Percentiles rank a stretch among this genome's conserved stretches.
Evolutionary conservation across 2,888 invertebrate genomes (phyloP).

Genomic region (Acrobasis repandana): DNA sequence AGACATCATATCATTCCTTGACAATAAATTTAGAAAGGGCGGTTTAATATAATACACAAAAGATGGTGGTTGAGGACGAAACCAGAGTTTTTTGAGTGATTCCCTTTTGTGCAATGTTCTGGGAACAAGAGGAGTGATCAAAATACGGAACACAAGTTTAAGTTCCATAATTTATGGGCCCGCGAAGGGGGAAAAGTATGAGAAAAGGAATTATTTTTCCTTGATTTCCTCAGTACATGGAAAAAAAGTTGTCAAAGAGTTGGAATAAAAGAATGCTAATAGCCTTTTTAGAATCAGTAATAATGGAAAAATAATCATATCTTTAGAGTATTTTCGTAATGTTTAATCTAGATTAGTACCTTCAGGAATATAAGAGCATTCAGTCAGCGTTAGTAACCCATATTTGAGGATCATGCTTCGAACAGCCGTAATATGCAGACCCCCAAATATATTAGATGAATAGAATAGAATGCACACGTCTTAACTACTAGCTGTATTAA

Average conservation of each 20-base stretch:
- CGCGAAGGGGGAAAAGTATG: constrained; percentile 22
- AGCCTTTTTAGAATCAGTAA: background rate
- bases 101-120: constrained; percentile 64
- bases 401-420: too few species aligned
- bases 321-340: background rate
- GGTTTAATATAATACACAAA: constrained; percentile 74
- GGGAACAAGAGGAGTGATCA: constrained; percentile 79
- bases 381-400: too few species aligned
- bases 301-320: background rate
- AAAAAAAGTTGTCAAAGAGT: constrained; percentile 13
- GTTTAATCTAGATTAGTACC: too few species aligned
- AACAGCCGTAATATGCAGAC: too few species aligned
- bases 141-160: constrained; percentile 56
- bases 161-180: constrained; percentile 53
- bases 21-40: constrained; percentile 79
- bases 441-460: too few species aligned
- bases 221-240: constrained; percentile 10
- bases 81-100: constrained; percentile 63
- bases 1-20: constrained; percentile 80
- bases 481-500: too few species aligned
- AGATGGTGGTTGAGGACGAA: constrained; percentile 64
- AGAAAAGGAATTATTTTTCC: constrained; percentile 22
- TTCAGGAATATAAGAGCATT: too few species aligned
- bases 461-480: too few species aligned
- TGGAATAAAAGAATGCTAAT: constrained; percentile 8